phyloP scores from a whole-genome alignment of 2,113 vertebrate species.

The Regulus satrapa region DNA sequence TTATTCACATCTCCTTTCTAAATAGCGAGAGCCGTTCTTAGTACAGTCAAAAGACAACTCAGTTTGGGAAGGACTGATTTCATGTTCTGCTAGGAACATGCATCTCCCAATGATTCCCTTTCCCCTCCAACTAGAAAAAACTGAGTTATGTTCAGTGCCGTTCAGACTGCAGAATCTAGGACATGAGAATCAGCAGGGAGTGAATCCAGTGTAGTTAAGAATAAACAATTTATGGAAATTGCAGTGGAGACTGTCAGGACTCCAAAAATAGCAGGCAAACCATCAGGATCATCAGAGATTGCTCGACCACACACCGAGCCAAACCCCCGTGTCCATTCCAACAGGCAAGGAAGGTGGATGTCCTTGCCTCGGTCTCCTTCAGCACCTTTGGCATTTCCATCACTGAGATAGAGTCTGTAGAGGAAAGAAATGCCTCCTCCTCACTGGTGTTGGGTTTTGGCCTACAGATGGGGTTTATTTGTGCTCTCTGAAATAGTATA shows the following conservation, averaged over 20 bases:
- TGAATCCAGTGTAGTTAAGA: neutral
- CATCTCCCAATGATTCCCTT: neutral
- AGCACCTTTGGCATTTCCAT: neutral
- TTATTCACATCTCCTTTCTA: neutral
- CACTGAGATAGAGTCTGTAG: neutral
- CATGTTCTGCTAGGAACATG: neutral
- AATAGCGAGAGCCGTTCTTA: neutral
- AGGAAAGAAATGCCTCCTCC: neutral
- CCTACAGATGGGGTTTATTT: neutral
- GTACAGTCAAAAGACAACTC: neutral
- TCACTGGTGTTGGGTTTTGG: neutral
- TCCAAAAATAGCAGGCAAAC: constrained; percentile 17
- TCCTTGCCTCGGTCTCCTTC: neutral
- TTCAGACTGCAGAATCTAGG: neutral
- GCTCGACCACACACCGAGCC: neutral
- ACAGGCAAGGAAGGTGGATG: neutral
- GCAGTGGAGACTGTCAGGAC: neutral
- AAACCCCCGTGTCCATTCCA: neutral
- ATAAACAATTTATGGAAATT: constrained; percentile 16
- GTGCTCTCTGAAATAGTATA: neutral
- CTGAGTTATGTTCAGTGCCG: neutral
- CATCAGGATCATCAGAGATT: neutral
- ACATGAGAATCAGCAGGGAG: neutral
- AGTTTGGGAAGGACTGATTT: neutral
- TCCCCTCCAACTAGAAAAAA: neutral